Base-by-base conservation (phyloP, 2,113 vertebrate genomes). In the Shinisaurus crocodilurus region DNA sequence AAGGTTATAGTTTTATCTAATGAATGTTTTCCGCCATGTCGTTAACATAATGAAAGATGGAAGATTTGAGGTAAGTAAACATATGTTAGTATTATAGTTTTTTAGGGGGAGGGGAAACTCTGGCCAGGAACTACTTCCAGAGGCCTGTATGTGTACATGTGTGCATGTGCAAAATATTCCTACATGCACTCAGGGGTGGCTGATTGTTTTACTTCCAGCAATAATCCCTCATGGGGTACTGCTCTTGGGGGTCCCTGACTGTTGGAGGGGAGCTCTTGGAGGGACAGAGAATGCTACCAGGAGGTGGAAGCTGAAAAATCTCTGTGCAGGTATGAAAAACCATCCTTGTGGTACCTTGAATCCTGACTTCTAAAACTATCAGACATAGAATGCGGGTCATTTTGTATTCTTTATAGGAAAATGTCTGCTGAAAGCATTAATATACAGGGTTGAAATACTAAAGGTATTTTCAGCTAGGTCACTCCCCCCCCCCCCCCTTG, bases 371-470 rank as follows among this genome's bases (percentile, higher is more conserved):
- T 45, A 34, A 75, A 32, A 63, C 18, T 13, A 10, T 76, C 25
- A 29, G 15, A 57, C 83, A 45, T 23, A 72, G 5, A 76, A 76
- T 57, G 70, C 10, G 86, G 43, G 88, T 89, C 9, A 94, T 86
- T 75, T 48, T 40, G n/a, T 23, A 37, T 91, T 80, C 82, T 94
- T 25, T 75, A 85, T 67, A 50, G 72, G 50, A 43, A 89, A 82
- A 92, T 72, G 93, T 74, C 80, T 87, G 85, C n/a, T 88, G 88
- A 23, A 65, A 79, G 37, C 85, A 90, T 76, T 32, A 83, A n/a
- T 84, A 72, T 90, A 57, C 0, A 45, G 40, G 13, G 15, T 25
- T 83, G 45, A 20, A 91, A 91, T 0, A 70, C 7, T 20, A 0
- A 27, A n/a, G 32, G 1, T 34, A 75, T 85, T 93, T 45, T 79